These are phyloP conservation scores for Oreochromis mossambicus DNA, from an alignment of 2,797 vertebrate genomes.

Conservation along the genomic window DNA sequence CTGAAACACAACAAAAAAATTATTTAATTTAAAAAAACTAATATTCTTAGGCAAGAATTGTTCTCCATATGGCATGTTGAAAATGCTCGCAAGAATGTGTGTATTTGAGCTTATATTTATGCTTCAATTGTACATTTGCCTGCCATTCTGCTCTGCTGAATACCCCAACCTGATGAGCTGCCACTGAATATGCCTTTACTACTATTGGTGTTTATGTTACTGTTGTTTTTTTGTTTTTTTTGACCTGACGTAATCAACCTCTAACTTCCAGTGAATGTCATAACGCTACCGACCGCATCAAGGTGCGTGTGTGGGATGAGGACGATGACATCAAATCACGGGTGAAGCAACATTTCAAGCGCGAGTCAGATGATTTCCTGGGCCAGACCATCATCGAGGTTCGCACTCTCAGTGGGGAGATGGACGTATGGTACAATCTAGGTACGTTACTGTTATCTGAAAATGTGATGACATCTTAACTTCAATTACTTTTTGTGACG, in stretches of 20 bases:
- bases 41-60: background rate
- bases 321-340: conserved; percentile 98
- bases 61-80: background rate
- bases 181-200: conserved; percentile 6
- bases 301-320: conserved; percentile 98
- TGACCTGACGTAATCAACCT: conserved; percentile 14
- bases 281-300: conserved; percentile 96
- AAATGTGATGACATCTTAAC: background rate
- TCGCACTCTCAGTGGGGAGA: conserved; percentile 93
- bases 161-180: conserved; percentile 14
- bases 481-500: background rate
- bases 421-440: conserved; percentile 99
- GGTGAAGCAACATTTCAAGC: conserved; percentile 97
- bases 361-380: conserved; percentile 95
- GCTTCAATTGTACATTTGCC: conserved; percentile 10
- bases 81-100: background rate
- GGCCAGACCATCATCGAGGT: conserved; percentile 99
- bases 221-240: conserved; percentile 18
- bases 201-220: background rate
- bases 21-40: background rate
- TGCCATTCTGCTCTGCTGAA: conserved; percentile 12
- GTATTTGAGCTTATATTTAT: background rate
- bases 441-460: conserved; percentile 68
- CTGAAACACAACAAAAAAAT: background rate
- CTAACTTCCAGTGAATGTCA: conserved; percentile 87